Evolutionary conservation across 2,888 invertebrate genomes (phyloP), one percentile per base, ranked within the genome.

Genomic region (Chymomyza amoena): DNA sequence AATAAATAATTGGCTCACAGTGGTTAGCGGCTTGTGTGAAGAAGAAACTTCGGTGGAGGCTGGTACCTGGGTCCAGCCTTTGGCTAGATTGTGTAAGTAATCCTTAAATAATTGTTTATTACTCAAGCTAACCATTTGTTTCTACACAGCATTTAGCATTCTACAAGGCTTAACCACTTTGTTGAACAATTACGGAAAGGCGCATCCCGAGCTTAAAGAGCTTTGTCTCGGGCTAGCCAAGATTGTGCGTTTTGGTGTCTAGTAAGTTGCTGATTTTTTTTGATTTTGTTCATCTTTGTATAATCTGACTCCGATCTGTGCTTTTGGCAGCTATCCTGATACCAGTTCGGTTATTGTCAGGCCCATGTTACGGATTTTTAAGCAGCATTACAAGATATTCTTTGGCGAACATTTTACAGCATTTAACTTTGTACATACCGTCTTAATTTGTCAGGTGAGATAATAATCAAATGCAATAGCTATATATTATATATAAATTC

Each of bases 341-440:
- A 75, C 75, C 10, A 75, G 67, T 45, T 7, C 62, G 2, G 10
- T 60, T 7, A 54, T 86, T 6, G 16, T 87, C 20, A 10, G n/a
- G 6, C 72, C 81, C 6, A 83, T 83, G 84, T 54, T 83, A 15
- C 57, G 64, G 6, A 75, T 88, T 0, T 86, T 83, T 18, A 16
- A 25, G 2, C 25, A 70, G 13, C 56, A 83, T 59, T 77, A 32
- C 56, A 20, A 50, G 9, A 54, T 72, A 3, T 83, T 88, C 9
- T 75, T 74, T 9, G 75, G 64, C 2, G 9, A 54, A 16, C 52
- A 60, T 9, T 69, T 61, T 2, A 65, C 68, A 4, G 84, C 75
- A 2, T 28, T 86, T 0, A 61, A 39, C 6, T 88, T 86, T 32
- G 45, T 77, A 15, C 70, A 68, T 32, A 61, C 16, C 15, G 56